Evolutionary conservation across 2,888 invertebrate genomes (phyloP), one percentile per base, ranked within the genome.

Genomic region (Chalcosyrphus nemorum): DNA sequence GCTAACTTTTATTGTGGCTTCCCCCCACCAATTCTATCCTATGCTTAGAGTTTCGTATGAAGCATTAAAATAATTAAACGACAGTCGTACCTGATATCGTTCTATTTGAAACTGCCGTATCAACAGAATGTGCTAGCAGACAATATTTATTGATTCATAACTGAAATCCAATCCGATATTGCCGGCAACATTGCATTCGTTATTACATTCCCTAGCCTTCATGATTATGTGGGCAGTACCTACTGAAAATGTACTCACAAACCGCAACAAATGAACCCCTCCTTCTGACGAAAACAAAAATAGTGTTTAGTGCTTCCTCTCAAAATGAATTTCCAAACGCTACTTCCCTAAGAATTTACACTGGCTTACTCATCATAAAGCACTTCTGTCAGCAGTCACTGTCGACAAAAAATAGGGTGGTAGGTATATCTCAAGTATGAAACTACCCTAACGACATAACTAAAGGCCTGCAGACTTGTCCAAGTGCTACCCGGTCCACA

Each of bases 401-500:
- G n/a, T n/a, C n/a, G n/a, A n/a, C 74, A 4, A 41, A 72, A 77
- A 78, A 70, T 27, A 38, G 61, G 35, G 4, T 19, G 35, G 4
- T 19, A 11, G 24, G 1, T 19, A 11, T 43, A 54, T 54, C 38
- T 59, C 70, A 41, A 66, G 71, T 50, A 50, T 41, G 65, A 32
- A 61, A 61, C 77, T 68, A 61, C 54, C 59, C 72, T 9, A 43
- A 54, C 35, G 74, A 70, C 65, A 82, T 72, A 56, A 61, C 68
- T 63, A 38, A 84, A 75, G 57, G 80, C 74, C 78, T 80, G 74
- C 80, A 74, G 68, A 68, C 84, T 80, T 80, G 74, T 80, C 68
- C 74, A 57, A 75, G 65, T 80, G 45, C 27, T 61, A 61, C 57
- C 74, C 56, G 11, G 47, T 74, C 43, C 50, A 54, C 61, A 72